phyloP scores from a whole-genome alignment of 2,797 vertebrate species.

The Falco cherrug region DNA sequence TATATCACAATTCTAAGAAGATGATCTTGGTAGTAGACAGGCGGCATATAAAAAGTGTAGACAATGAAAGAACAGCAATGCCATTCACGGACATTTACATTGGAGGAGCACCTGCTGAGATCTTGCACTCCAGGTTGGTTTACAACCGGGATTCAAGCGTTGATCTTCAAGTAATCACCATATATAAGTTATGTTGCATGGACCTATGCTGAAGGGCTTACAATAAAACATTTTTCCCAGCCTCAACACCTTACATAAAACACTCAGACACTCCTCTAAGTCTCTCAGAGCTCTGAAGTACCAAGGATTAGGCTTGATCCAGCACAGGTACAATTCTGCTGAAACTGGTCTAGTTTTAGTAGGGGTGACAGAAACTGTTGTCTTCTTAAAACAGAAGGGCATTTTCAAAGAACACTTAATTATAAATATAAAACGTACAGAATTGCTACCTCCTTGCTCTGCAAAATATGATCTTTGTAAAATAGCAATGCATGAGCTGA shows the following conservation, averaged over 20 bases:
- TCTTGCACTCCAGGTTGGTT: conserved; percentile 86
- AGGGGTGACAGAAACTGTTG: background rate
- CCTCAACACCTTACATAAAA: background rate
- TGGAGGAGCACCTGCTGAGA: conserved; percentile 87
- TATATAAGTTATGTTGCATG: background rate
- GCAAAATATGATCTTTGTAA: background rate
- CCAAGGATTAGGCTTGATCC: background rate
- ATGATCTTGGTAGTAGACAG: conserved; percentile 96
- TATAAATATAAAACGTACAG: background rate
- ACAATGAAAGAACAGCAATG: conserved; percentile 90
- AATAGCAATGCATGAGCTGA: background rate
- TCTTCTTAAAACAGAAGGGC: background rate
- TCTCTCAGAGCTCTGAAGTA: background rate
- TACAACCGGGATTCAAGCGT: background rate
- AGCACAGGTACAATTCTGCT: background rate
- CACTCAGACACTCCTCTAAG: background rate
- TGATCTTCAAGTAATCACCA: background rate
- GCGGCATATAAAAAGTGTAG: conserved; percentile 90
- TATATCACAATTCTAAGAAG: conserved; percentile 98
- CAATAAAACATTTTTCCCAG: background rate
- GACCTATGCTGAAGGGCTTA: background rate
- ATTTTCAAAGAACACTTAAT: background rate
- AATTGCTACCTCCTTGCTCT: background rate
- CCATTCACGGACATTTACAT: conserved; percentile 95
- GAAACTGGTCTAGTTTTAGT: background rate